Percentiles rank a stretch among this genome's conserved stretches.
Conservation (phyloP, 2,888 invertebrate species). For the Willowsia nigromaculata region DNA sequence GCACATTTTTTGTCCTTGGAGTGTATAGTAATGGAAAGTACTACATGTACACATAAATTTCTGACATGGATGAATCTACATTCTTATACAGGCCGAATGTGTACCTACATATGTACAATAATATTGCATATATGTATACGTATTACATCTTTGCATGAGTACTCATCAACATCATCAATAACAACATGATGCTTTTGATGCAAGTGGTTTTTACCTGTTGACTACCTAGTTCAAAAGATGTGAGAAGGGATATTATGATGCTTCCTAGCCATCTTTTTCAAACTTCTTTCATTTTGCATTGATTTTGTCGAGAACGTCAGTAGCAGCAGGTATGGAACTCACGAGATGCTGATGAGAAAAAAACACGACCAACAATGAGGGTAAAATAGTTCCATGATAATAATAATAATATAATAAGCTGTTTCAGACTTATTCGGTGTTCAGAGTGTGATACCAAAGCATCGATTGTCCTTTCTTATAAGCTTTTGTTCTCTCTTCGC, state of each 20-base stretch:
- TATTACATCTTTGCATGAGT: conserved; percentile 9
- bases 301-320: background rate
- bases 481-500: background rate
- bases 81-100: background rate
- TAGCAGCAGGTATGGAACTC: background rate
- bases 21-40: background rate
- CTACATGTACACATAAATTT: background rate
- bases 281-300: conserved; percentile 25
- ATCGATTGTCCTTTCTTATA: background rate
- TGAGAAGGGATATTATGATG: background rate
- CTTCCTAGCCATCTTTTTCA: background rate
- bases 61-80: background rate
- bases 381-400: conserved; percentile 17
- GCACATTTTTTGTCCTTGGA: conserved; percentile 64
- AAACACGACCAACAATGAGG: background rate
- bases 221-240: conserved; percentile 17
- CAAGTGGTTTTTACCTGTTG: conserved; percentile 42
- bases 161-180: conserved; percentile 21
- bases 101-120: background rate
- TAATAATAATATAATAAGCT: background rate
- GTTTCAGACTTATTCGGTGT: background rate
- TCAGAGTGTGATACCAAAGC: background rate
- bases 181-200: conserved; percentile 8
- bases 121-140: background rate
- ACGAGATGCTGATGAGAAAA: conserved; percentile 2